Base-by-base conservation (phyloP, 2,888 invertebrate species). In the Cheilosia pagana region DNA sequence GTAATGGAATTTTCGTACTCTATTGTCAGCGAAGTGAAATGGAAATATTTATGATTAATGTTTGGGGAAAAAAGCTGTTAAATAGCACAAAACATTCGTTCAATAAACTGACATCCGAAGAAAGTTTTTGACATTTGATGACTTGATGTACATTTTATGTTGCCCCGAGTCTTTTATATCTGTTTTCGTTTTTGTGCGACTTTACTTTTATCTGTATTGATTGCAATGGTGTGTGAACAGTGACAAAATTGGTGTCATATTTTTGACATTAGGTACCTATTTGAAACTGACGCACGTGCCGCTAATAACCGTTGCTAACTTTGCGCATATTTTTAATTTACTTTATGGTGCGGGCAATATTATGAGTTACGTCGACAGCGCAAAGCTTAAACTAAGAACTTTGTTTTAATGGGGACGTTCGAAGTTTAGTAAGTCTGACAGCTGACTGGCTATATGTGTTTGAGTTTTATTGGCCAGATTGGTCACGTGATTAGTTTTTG, bases 41-140 rank as follows among this genome's bases (percentile, higher is more conserved):
- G 63, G 50, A 75, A 67, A 57, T 75, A 59, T 75, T 67, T 65
- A 75, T 75, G 65, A 74, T 63, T 55, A 74, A 74, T 63, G 63
- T 57, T 74, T 74, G 41, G 7, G 7, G 23, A 50, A 65, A 48
- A 63, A 75, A 75, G 65, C 65, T 67, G 65, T 59, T 75, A 75
- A 75, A 67, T 59, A 59, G 67, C 19, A 28, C 19, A 57, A 63
- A 50, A 23, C 23, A 23, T 50, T 50, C 31, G 60, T 21, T 31
- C 25, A 35, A 43, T 19, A 39, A 41, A 53, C 48, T 57, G 48
- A 45, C 28, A 55, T 21, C 25, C 48, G 31, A 39, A 63, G 19
- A 39, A 74, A 65, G 53, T 74, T 75, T 67, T 14, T 75, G 65
- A 67, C 75, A 59, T 75, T 75, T 57, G 59, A 75, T 67, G 75